Conservation (phyloP, 2,888 invertebrate species). For the Zaprionus bogoriensis region DNA sequence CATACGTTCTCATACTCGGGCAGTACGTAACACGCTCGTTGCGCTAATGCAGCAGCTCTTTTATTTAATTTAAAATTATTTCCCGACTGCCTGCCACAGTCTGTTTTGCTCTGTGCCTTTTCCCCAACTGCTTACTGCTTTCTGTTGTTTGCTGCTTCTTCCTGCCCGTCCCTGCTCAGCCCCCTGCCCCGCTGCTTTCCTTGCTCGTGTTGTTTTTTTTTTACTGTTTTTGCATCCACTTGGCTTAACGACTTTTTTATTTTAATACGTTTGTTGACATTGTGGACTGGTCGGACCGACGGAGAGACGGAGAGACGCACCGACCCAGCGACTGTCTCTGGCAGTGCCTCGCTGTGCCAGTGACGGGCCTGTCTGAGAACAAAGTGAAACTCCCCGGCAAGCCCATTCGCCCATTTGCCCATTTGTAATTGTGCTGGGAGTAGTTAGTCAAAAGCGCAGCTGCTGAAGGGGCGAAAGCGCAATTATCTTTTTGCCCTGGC, state of each 20-base stretch:
- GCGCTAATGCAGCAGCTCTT: constrained; percentile 53
- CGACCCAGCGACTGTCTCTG: constrained; percentile 2
- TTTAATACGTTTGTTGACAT: constrained; percentile 77
- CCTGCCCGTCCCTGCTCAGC: neutral
- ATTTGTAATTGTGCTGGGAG: constrained; percentile 21
- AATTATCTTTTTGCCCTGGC: constrained; percentile 36
- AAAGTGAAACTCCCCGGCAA: too few relatives aligned
- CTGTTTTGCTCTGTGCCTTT: constrained; percentile 6
- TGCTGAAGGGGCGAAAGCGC: constrained; percentile 34
- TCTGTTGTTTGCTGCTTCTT: constrained; percentile 2
- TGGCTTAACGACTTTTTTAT: constrained; percentile 76
- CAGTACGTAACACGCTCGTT: too few relatives aligned
- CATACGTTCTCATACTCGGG: constrained; percentile 6
- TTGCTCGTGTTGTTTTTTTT: too few relatives aligned
- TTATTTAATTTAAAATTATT: constrained; percentile 73
- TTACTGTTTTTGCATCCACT: constrained; percentile 63
- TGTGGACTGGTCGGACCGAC: constrained; percentile 60
- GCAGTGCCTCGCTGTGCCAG: neutral
- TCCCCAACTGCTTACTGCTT: neutral
- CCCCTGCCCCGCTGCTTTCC: neutral
- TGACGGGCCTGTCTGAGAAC: too few relatives aligned
- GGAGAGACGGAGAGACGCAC: constrained; percentile 31
- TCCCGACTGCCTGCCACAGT: constrained; percentile 33
- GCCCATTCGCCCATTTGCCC: neutral
- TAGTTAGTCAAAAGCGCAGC: constrained; percentile 48